These are phyloP conservation scores for Melanostoma scalare DNA, from an alignment of 2,888 invertebrate species.

Conservation along the genomic window DNA sequence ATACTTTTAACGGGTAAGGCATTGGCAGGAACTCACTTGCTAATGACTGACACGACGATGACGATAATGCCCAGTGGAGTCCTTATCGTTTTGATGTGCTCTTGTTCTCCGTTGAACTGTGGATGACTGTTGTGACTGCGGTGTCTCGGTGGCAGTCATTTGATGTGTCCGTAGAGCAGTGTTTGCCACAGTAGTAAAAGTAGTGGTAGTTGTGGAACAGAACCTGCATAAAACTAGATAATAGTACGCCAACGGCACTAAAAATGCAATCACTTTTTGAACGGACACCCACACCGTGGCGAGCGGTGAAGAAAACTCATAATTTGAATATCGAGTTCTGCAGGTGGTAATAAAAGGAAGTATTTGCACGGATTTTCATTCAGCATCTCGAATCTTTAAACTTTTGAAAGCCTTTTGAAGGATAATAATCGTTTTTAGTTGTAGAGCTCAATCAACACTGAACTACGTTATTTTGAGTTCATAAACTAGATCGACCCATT, in stretches of 20 bases:
- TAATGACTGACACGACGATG: conserved; percentile 34
- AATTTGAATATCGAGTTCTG: too few relatives aligned
- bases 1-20: background rate
- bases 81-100: conserved; percentile 39
- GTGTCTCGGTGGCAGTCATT: conserved; percentile 26
- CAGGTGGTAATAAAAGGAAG: too few relatives aligned
- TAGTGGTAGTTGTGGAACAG: background rate
- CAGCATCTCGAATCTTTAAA: too few relatives aligned
- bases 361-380: too few relatives aligned
- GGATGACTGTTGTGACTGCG: conserved; percentile 28
- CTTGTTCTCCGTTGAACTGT: conserved; percentile 9
- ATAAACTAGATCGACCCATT: too few relatives aligned
- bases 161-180: background rate
- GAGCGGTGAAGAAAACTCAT: too few relatives aligned
- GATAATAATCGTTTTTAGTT: too few relatives aligned
- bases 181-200: background rate
- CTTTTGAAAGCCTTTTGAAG: too few relatives aligned
- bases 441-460: too few relatives aligned
- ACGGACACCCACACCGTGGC: too few relatives aligned
- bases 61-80: conserved; percentile 44
- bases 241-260: background rate
- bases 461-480: too few relatives aligned
- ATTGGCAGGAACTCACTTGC: conserved; percentile 1
- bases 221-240: background rate
- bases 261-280: too few relatives aligned